phyloP scores from a whole-genome alignment of 2,888 invertebrate genomes.

The Drosophila testacea region DNA sequence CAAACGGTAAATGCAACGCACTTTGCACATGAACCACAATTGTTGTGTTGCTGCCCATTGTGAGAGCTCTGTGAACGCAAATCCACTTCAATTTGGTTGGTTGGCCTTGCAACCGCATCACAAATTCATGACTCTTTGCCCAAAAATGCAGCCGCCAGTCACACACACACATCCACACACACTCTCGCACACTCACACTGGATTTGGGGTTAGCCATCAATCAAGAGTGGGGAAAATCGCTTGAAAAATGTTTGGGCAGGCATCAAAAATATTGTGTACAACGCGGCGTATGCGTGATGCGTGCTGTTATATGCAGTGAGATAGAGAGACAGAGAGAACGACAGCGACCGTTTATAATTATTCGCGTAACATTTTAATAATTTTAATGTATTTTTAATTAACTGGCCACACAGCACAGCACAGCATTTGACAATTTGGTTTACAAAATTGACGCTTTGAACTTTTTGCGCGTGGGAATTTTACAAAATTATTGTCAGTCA shows the following conservation, averaged over 20 bases:
- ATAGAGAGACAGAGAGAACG: neutral
- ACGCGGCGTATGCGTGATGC: slow-evolving; percentile 66
- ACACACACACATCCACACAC: slow-evolving; percentile 10
- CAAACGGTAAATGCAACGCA: slow-evolving; percentile 19
- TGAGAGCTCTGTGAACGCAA: slow-evolving; percentile 25
- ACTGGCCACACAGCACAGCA: slow-evolving; percentile 28
- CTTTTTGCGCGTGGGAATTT: slow-evolving; percentile 24
- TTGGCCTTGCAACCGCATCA: slow-evolving; percentile 64
- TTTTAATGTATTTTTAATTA: slow-evolving; percentile 75
- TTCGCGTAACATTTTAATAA: slow-evolving; percentile 65
- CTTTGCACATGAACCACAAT: slow-evolving; percentile 21
- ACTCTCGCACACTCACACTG: slow-evolving; percentile 14
- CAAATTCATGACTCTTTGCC: slow-evolving; percentile 67
- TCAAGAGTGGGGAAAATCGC: slow-evolving; percentile 52
- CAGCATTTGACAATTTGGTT: slow-evolving; percentile 39
- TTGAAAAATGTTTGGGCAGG: slow-evolving; percentile 25
- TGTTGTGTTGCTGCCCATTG: slow-evolving; percentile 17
- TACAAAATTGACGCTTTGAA: slow-evolving; percentile 52
- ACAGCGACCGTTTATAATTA: slow-evolving; percentile 51
- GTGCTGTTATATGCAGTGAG: neutral
- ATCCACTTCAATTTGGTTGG: slow-evolving; percentile 70
- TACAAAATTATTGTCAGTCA: slow-evolving; percentile 19
- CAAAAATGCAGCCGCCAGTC: slow-evolving; percentile 58
- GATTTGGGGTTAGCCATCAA: slow-evolving; percentile 62
- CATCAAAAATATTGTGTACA: slow-evolving; percentile 43